Evolutionary conservation across 2,113 vertebrate species (phyloP).

Genomic region (Ciconia stormi): DNA sequence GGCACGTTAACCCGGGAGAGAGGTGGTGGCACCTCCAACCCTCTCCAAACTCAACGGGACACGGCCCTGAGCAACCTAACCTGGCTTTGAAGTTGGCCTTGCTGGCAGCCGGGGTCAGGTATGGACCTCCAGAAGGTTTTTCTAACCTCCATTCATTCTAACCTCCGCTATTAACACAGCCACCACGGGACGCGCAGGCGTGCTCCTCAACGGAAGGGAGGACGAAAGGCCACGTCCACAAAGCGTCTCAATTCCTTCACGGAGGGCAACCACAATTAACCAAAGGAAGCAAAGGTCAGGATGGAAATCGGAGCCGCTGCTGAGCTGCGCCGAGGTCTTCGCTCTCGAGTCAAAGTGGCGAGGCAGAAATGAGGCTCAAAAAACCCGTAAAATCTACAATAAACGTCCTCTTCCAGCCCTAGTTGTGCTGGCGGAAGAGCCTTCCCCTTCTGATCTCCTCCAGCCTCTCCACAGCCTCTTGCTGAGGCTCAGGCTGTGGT

Average conservation of each 20-base stretch:
- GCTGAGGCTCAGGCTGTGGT: background rate
- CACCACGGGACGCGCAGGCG: rapidly evolving
- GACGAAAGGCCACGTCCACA: background rate
- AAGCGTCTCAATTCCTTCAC: rapidly evolving
- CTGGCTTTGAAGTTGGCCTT: background rate
- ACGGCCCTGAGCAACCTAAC: background rate
- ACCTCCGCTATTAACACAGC: background rate
- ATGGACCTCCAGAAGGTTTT: background rate
- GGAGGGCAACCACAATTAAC: background rate
- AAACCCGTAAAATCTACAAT: background rate
- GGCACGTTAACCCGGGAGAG: background rate
- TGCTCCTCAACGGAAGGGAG: background rate
- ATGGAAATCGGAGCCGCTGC: background rate
- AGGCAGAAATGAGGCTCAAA: background rate
- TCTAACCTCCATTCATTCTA: background rate
- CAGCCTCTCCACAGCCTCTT: too few relatives aligned
- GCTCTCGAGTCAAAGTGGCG: background rate
- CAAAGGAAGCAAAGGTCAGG: background rate
- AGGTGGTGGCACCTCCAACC: background rate
- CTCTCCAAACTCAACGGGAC: background rate
- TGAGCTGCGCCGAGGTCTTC: background rate
- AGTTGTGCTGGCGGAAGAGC: background rate
- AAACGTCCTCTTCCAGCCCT: background rate
- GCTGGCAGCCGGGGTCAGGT: background rate
- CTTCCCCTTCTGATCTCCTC: background rate